A percentile compares a stretch with the other conserved stretches of the same genome.
Evolutionary conservation across 2,113 vertebrate genomes (phyloP).

Genomic region (Sinocyclocheilus rhinocerous): DNA sequence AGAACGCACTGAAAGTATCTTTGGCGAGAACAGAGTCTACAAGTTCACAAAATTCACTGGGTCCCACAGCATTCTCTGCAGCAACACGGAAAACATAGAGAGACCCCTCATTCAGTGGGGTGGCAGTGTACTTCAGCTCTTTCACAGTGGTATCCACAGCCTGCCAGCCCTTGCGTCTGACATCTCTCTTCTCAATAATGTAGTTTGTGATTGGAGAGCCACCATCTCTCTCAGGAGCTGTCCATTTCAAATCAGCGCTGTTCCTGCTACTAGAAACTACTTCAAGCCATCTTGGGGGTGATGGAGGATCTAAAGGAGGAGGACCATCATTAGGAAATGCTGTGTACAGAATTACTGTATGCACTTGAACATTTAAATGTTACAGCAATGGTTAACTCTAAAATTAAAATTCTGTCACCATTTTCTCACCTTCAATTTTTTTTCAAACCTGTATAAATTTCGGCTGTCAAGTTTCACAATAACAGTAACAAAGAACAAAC

Average conservation of each 20-base stretch:
- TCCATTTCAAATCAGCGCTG: slow-evolving; percentile 94
- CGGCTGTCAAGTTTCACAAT: not conserved
- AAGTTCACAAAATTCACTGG: slow-evolving; percentile 94
- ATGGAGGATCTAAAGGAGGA: slow-evolving; percentile 84
- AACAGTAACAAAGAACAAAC: not conserved
- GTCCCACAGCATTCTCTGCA: slow-evolving; percentile 90
- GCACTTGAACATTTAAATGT: not conserved
- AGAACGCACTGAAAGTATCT: slow-evolving; percentile 92
- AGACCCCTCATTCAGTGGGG: slow-evolving; percentile 90
- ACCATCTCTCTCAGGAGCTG: slow-evolving; percentile 90
- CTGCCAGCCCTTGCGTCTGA: slow-evolving; percentile 95
- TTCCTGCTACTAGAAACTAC: slow-evolving; percentile 89
- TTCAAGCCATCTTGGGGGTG: slow-evolving; percentile 91
- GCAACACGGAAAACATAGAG: slow-evolving; percentile 96
- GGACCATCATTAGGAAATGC: slow-evolving; percentile 5
- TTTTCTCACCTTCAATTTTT: not conserved
- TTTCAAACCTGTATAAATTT: not conserved
- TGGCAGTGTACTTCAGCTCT: slow-evolving; percentile 89
- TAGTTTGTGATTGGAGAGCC: slow-evolving; percentile 96
- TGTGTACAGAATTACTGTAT: not conserved
- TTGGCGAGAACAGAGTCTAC: slow-evolving; percentile 92
- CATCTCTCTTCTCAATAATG: slow-evolving; percentile 93
- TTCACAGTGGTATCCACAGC: slow-evolving; percentile 95
- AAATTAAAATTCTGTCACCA: not conserved
- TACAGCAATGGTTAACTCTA: not conserved